Conservation (phyloP, 1,140 invertebrate species). For the Lycorma delicatula region DNA sequence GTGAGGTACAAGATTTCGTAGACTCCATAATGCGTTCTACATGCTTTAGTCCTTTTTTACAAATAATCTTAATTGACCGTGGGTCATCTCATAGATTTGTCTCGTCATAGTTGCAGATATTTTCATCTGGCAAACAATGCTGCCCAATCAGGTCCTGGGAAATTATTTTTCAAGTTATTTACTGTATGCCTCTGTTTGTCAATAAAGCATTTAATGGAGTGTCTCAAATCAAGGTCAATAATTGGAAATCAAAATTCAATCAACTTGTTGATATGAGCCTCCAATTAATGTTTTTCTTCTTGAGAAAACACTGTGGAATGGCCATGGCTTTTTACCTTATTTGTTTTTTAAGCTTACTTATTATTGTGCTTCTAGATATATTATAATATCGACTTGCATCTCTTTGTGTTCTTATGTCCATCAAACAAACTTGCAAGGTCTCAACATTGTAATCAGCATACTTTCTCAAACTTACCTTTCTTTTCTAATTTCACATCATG, state of each 20-base stretch:
- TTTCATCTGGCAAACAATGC: conserved; percentile 26
- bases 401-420: too few relatives aligned
- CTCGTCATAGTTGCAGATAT: conserved; percentile 40
- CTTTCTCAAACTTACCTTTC: conserved; percentile 10
- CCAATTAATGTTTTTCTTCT: too few relatives aligned
- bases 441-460: conserved; percentile 13
- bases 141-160: conserved; percentile 29
- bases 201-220: neutral
- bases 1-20: conserved; percentile 20
- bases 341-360: neutral
- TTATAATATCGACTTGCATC: neutral
- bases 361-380: neutral
- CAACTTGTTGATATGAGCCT: too few relatives aligned
- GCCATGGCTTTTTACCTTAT: neutral
- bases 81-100: conserved; percentile 37
- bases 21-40: conserved; percentile 16
- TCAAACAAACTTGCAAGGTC: conserved; percentile 10
- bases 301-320: conserved; percentile 9
- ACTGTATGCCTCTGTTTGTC: neutral
- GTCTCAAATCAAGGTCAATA: neutral
- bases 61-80: conserved; percentile 26
- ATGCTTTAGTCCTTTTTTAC: conserved; percentile 15
- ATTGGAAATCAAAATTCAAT: neutral
- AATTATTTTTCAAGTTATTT: conserved; percentile 27
- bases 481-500: conserved; percentile 13